phyloP scores from a whole-genome alignment of 2,797 vertebrate species.

The Sibirionetta formosa region DNA sequence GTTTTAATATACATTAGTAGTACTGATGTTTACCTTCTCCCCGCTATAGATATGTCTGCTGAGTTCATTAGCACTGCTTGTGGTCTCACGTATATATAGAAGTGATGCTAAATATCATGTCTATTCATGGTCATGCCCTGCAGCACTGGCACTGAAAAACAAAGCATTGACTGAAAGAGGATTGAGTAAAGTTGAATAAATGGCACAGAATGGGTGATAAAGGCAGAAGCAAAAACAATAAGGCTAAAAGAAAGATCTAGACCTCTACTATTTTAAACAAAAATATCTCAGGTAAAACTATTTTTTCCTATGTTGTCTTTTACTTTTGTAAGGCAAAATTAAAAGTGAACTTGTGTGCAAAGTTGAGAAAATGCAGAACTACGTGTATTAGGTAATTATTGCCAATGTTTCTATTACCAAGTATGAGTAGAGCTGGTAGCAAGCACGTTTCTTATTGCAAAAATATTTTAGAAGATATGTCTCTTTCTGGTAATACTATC shows the following conservation, averaged over 20 bases:
- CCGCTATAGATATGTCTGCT: not conserved
- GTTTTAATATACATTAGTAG: not conserved
- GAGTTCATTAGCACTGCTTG: not conserved
- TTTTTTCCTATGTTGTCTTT: not conserved
- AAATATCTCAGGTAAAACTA: not conserved
- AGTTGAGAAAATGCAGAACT: not conserved
- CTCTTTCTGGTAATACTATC: not conserved
- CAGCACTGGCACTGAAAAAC: not conserved
- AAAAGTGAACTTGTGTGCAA: not conserved
- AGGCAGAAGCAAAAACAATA: not conserved
- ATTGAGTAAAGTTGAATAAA: not conserved
- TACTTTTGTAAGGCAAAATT: not conserved
- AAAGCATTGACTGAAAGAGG: not conserved
- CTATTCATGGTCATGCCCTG: not conserved
- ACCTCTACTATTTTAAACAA: not conserved
- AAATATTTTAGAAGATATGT: not conserved
- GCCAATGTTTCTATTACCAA: not conserved
- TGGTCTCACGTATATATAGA: fast-evolving
- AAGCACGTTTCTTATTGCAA: not conserved
- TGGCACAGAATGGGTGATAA: not conserved
- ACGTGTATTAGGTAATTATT: not conserved
- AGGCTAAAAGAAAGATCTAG: not conserved
- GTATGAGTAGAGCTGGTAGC: not conserved
- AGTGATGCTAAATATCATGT: not conserved
- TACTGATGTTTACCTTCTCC: not conserved